Evolutionary conservation across 2,113 vertebrate genomes (phyloP).

Genomic region (Centrocercus urophasianus): DNA sequence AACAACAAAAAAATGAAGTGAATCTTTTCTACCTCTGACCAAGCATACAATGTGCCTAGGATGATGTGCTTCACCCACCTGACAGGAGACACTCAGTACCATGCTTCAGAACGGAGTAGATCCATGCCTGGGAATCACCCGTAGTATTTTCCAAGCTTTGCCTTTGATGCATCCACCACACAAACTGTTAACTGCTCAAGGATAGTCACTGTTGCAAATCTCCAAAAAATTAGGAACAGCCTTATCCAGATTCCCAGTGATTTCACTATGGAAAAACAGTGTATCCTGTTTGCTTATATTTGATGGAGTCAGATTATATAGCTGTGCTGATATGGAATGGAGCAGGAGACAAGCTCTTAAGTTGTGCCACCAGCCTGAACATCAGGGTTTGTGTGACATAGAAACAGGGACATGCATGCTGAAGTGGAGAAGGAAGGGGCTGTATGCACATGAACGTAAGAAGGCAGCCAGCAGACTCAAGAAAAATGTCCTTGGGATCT

Average conservation of each 20-base stretch:
- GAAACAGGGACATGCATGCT: not conserved
- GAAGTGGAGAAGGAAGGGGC: not conserved
- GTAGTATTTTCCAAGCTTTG: accelerated
- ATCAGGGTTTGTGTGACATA: not conserved
- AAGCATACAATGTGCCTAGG: accelerated
- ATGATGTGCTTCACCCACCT: not conserved
- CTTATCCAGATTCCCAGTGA: accelerated
- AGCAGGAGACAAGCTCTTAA: not conserved
- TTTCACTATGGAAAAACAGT: not conserved
- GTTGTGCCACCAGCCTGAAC: not conserved
- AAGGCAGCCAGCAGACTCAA: not conserved
- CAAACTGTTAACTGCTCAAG: not conserved
- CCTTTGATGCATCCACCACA: not conserved
- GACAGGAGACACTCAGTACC: not conserved
- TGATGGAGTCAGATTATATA: not conserved
- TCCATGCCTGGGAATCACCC: not conserved
- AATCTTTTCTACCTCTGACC: not conserved
- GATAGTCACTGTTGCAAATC: not conserved
- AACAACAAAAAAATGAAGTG: not conserved
- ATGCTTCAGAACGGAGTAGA: not conserved
- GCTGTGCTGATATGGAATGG: not conserved
- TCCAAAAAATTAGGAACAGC: not conserved
- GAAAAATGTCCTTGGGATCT: not conserved
- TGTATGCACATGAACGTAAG: accelerated
- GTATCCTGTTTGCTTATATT: not conserved